A percentile compares a stretch with the other conserved stretches of the same genome.
phyloP scores from a whole-genome alignment of 92 coral and sea anemone species.

The Porites rus region DNA sequence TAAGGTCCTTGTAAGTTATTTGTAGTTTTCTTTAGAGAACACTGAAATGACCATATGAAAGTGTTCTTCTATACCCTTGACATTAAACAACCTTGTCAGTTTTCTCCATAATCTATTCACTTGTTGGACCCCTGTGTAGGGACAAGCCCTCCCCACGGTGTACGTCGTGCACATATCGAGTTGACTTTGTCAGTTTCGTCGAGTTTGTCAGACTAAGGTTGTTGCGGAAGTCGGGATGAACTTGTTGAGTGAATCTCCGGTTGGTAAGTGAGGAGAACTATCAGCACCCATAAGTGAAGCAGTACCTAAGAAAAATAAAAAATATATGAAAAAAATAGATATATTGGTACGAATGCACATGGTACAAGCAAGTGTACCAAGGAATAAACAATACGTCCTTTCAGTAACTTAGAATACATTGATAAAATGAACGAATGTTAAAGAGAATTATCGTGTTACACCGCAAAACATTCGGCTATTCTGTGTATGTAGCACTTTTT shows the following conservation, averaged over 20 bases:
- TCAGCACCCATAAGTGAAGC: conserved; percentile 93
- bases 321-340: not conserved
- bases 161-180: not conserved
- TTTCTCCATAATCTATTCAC: too few species aligned
- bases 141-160: not conserved
- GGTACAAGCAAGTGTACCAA: too few species aligned
- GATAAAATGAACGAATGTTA: too few species aligned
- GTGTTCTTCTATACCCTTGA: not conserved
- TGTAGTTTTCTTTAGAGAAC: not conserved
- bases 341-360: not conserved
- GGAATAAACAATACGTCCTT: too few species aligned
- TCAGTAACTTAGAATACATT: too few species aligned
- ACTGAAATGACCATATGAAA: too few species aligned
- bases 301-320: conserved; percentile 60
- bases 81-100: not conserved
- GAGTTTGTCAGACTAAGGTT: conserved; percentile 50
- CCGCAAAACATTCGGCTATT: too few species aligned
- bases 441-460: too few species aligned
- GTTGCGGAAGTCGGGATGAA: conserved; percentile 81
- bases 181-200: not conserved
- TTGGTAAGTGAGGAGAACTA: conserved; percentile 94
- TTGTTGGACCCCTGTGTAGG: not conserved
- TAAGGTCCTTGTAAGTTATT: not conserved
- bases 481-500: too few species aligned
- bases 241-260: conserved; percentile 88